Evolutionary conservation across 2,113 vertebrate genomes (phyloP).

Genomic region (Anoura caudifer): DNA sequence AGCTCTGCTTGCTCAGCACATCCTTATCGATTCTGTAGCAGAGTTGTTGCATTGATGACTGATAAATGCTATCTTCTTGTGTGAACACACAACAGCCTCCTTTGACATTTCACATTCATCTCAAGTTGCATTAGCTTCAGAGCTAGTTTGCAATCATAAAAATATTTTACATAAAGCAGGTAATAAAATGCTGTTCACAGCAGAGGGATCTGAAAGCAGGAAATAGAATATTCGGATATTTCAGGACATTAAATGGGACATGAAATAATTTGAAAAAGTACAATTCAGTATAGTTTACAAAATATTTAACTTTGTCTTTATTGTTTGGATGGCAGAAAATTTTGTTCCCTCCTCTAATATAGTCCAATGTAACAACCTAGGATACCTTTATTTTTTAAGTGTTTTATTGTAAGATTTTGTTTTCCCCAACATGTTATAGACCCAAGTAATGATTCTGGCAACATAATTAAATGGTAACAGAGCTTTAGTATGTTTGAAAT

Average conservation of each 20-base stretch:
- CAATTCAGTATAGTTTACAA: not conserved
- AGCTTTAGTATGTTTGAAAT: not conserved
- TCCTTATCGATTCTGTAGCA: constrained; percentile 32
- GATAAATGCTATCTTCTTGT: constrained; percentile 59
- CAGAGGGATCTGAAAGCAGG: constrained; percentile 24
- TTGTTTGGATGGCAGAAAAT: not conserved
- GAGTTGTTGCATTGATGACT: not conserved
- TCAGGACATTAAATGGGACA: not conserved
- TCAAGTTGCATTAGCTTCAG: constrained; percentile 32
- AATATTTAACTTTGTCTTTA: not conserved
- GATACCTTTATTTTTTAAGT: not conserved
- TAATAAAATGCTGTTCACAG: constrained; percentile 34
- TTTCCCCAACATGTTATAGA: not conserved
- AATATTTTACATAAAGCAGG: constrained; percentile 51
- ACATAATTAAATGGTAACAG: not conserved
- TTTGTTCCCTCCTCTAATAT: not conserved
- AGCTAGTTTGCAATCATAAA: constrained; percentile 20
- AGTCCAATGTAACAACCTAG: not conserved
- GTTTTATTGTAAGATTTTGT: not conserved
- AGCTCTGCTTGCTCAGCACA: not conserved
- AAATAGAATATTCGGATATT: constrained; percentile 46
- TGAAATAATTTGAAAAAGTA: not conserved
- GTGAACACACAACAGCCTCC: constrained; percentile 35
- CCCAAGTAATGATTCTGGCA: not conserved
- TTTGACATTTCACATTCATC: constrained; percentile 28